These are phyloP conservation scores for Leptinotarsa haldemani DNA, from an alignment of 2,888 invertebrate genomes.

Conservation along the genomic window DNA sequence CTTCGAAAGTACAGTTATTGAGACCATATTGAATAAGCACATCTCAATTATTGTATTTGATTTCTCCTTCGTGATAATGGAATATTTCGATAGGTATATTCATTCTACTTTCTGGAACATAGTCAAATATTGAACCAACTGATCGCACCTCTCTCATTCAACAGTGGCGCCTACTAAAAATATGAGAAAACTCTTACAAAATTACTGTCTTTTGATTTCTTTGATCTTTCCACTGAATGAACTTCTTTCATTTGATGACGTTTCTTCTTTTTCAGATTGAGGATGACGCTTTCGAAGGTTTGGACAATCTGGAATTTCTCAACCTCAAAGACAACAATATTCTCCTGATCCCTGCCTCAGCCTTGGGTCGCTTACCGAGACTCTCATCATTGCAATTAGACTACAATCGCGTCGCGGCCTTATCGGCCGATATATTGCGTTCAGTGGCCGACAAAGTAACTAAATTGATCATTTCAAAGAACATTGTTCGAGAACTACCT, in stretches of 20 bases:
- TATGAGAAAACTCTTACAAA: no score
- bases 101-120: no score
- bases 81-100: no score
- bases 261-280: constrained; percentile 75
- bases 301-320: constrained; percentile 80
- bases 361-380: constrained; percentile 82
- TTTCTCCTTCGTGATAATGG: no score
- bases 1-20: no score
- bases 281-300: constrained; percentile 87
- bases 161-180: no score
- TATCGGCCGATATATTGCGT: constrained; percentile 82
- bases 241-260: no score
- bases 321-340: constrained; percentile 90
- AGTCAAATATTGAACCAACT: no score
- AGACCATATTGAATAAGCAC: no score
- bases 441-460: constrained; percentile 79
- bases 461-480: constrained; percentile 80
- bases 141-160: no score
- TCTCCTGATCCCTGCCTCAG: constrained; percentile 84
- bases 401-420: constrained; percentile 87
- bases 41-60: no score
- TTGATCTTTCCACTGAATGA: neutral
- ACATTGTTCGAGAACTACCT: constrained; percentile 88
- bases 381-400: constrained; percentile 81
- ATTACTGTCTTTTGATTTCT: no score